Conservation (phyloP, 23 tunicate species). For the Trididemnum nubilum region DNA sequence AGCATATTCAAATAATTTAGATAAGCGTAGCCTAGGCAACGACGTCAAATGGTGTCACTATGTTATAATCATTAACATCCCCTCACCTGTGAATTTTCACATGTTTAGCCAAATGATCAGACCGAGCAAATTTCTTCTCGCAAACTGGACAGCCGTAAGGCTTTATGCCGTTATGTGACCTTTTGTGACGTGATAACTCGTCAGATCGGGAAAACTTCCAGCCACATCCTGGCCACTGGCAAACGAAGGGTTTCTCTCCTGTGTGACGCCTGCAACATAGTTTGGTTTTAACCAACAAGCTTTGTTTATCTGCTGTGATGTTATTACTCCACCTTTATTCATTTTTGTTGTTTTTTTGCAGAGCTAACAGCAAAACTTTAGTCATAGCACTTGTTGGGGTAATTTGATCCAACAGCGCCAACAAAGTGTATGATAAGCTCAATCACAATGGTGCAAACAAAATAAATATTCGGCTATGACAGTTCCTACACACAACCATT, state of each 20-base stretch:
- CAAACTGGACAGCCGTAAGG: slow-evolving; percentile 92
- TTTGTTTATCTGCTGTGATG: too few species aligned
- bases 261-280: slow-evolving; percentile 72
- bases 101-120: slow-evolving; percentile 88
- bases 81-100: slow-evolving; percentile 85
- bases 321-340: too few species aligned
- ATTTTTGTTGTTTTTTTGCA: too few species aligned
- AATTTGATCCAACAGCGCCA: too few species aligned
- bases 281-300: background rate
- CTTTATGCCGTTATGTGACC: slow-evolving; percentile 96
- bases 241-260: slow-evolving; percentile 92
- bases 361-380: too few species aligned
- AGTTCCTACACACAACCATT: too few species aligned
- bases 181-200: slow-evolving; percentile 86
- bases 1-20: too few species aligned
- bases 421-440: too few species aligned
- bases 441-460: too few species aligned
- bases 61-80: background rate
- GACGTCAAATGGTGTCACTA: too few species aligned
- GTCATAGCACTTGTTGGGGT: too few species aligned
- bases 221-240: slow-evolving; percentile 70
- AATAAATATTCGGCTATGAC: too few species aligned
- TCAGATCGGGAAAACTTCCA: slow-evolving; percentile 98
- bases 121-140: slow-evolving; percentile 83
- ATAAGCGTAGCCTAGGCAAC: background rate